These are phyloP conservation scores for Zonotrichia leucophrys DNA, from an alignment of 2,113 vertebrate species.

Conservation along the genomic window DNA sequence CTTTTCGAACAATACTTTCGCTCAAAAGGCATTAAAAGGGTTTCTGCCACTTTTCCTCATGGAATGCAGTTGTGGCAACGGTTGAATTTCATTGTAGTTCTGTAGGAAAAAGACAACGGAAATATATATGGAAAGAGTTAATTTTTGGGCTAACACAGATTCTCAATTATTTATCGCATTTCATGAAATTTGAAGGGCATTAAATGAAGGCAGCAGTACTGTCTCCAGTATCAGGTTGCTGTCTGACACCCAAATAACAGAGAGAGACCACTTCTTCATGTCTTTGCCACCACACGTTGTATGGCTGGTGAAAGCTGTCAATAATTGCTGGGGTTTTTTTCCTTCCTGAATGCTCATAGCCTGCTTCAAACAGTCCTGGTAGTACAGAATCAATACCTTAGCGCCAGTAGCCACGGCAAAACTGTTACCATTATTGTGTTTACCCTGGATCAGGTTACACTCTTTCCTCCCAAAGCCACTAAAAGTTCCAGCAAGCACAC, in stretches of 20 bases:
- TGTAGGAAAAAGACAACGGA: not conserved
- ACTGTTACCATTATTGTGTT: conserved; percentile 66
- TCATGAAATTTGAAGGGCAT: conserved; percentile 55
- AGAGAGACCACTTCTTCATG: conserved; percentile 59
- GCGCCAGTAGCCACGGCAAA: conserved; percentile 52
- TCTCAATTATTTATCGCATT: conserved; percentile 51
- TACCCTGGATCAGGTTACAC: conserved; percentile 63
- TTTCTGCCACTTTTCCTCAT: not conserved
- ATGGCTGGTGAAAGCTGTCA: conserved; percentile 53
- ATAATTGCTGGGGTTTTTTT: conserved; percentile 13
- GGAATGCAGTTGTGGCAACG: not conserved
- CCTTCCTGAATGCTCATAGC: conserved; percentile 49
- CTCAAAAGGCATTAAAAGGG: not conserved
- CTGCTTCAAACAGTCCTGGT: conserved; percentile 70
- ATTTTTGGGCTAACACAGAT: not conserved
- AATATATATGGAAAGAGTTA: conserved; percentile 13
- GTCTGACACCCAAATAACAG: conserved; percentile 59
- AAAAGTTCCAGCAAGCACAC: conserved; percentile 16
- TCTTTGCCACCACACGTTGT: conserved; percentile 56
- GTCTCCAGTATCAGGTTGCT: conserved; percentile 70
- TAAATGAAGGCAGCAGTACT: conserved; percentile 60
- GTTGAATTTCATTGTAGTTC: not conserved
- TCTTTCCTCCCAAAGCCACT: conserved; percentile 47
- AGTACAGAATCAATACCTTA: conserved; percentile 72
- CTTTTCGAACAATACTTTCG: not conserved